Conservation (phyloP, 2,888 invertebrate genomes). For the Rhingia rostrata region DNA sequence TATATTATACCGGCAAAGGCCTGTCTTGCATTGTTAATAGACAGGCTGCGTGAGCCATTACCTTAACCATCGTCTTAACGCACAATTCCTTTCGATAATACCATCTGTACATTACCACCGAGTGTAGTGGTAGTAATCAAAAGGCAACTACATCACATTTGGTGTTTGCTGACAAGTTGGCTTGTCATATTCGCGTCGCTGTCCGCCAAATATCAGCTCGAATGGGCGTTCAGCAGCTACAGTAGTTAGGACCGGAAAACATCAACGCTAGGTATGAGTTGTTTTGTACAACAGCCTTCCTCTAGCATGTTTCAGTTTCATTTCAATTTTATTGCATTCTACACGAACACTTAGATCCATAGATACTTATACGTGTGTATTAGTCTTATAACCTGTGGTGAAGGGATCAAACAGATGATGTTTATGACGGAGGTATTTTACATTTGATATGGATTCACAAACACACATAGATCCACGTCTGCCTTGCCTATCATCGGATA, state of each 20-base stretch:
- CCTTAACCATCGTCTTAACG: conserved; percentile 2
- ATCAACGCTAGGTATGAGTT: neutral
- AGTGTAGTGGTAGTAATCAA: conserved; percentile 4
- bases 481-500: neutral
- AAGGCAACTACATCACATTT: conserved; percentile 37
- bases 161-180: conserved; percentile 50
- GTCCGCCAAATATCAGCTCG: conserved; percentile 15
- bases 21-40: conserved; percentile 46
- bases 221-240: conserved; percentile 20
- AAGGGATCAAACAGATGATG: conserved; percentile 23
- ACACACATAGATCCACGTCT: neutral
- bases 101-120: neutral
- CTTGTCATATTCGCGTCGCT: conserved; percentile 51
- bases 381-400: conserved; percentile 24
- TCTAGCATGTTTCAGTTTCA: conserved; percentile 16
- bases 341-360: neutral
- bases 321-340: conserved; percentile 43
- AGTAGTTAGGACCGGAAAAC: conserved; percentile 41
- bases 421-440: conserved; percentile 24
- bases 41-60: conserved; percentile 24
- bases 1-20: neutral
- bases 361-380: conserved; percentile 5
- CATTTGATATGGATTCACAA: conserved; percentile 13
- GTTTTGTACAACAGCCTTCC: neutral
- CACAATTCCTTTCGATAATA: conserved; percentile 31